Evolutionary conservation across 2,888 invertebrate genomes (phyloP).

Genomic region (Phragmatobia fuliginosa): DNA sequence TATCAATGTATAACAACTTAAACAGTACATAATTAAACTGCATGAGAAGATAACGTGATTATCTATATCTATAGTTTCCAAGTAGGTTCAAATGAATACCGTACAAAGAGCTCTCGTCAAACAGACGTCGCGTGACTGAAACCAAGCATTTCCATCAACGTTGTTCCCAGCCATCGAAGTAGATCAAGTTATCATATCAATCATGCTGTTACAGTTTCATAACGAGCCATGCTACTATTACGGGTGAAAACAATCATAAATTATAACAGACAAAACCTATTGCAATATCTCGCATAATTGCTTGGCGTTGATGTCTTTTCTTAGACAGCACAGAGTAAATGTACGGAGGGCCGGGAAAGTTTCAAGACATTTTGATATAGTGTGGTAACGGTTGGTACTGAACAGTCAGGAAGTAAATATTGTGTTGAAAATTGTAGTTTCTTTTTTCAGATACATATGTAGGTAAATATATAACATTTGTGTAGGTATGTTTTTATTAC

Average conservation of each 20-base stretch:
- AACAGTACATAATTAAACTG: slow-evolving; percentile 28
- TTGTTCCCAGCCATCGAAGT: slow-evolving; percentile 60
- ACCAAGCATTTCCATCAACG: slow-evolving; percentile 47
- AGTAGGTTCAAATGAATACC: slow-evolving; percentile 37
- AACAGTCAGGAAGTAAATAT: neutral
- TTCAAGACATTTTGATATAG: neutral
- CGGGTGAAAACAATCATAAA: slow-evolving; percentile 29
- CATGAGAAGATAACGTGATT: slow-evolving; percentile 40
- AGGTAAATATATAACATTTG: too few species aligned
- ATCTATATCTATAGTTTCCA: slow-evolving; percentile 40
- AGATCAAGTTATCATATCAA: slow-evolving; percentile 58
- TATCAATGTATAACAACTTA: slow-evolving; percentile 8
- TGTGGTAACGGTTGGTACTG: neutral
- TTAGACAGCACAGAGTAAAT: slow-evolving; percentile 53
- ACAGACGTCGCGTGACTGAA: slow-evolving; percentile 58
- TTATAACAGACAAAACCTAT: slow-evolving; percentile 27
- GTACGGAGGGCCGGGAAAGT: slow-evolving; percentile 1
- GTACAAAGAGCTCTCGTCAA: slow-evolving; percentile 9
- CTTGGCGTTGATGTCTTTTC: slow-evolving; percentile 78
- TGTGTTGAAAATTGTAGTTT: neutral
- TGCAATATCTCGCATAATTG: slow-evolving; percentile 17
- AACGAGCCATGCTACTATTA: slow-evolving; percentile 35
- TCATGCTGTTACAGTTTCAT: slow-evolving; percentile 44
- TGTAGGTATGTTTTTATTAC: neutral
- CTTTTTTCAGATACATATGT: too few species aligned